Evolutionary conservation across 2,797 vertebrate species (phyloP), one percentile per base, ranked within the genome.

Genomic region (Triplophysa yarkandensis): DNA sequence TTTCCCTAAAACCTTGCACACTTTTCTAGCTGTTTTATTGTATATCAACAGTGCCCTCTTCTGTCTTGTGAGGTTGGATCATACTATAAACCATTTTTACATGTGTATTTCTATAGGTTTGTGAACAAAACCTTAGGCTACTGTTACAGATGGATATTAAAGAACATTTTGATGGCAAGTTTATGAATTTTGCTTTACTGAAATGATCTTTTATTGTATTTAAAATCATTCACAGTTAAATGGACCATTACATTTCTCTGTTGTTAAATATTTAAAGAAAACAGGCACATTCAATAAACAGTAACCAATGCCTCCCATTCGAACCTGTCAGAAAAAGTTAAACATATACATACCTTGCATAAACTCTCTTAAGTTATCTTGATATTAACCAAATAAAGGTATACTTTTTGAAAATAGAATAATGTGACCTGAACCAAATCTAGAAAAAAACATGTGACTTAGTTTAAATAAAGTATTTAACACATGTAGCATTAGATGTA

Each of bases 31-130:
- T 34, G 28, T 71, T 79, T 67, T 41, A 55, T 39, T 28, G 50
- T 75, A 78, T 64, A 16, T 19, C 50, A 74, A 70, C 67, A 82
- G 62, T 69, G 61, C 79, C 81, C 25, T 79, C 79, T 62, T 62
- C 28, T 81, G 84, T 17, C 27, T n/a, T 16, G 8, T 61, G 27
- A 67, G 3, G 30, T 21, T n/a, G n/a, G n/a, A n/a, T n/a, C n/a
- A n/a, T n/a, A n/a, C 19, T 58, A 27, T 62, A 39, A 28, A 27
- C 23, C 34, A 23, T 9, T 41, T 6, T 41, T 10, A 14, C n/a
- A 62, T 8, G 32, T 4, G 14, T 14, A 19, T 36, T 16, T 17
- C 13, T 41, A 3, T 11, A 39, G 9, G n/a, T 75, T 25, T 52
- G 50, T 25, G 32, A n/a, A n/a, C n/a, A n/a, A n/a, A n/a, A n/a